Evolutionary conservation across 2,888 invertebrate genomes (phyloP).

Genomic region (Mesorhabditis belari): DNA sequence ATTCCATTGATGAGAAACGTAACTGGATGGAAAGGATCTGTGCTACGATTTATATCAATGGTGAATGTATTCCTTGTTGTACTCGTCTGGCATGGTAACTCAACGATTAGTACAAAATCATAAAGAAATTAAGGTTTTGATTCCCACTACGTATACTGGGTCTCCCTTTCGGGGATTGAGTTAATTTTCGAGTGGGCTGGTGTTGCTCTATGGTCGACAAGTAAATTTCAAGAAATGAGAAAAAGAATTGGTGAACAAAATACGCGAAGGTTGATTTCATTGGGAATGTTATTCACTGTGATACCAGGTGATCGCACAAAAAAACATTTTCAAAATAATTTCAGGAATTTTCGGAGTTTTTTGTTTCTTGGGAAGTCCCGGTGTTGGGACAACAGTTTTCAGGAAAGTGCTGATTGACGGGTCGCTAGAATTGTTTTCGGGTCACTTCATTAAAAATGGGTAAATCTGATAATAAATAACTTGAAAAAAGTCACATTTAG

Average conservation of each 20-base stretch:
- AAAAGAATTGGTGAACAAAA: constrained; percentile 24
- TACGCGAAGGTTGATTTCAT: constrained; percentile 21
- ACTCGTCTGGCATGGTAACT: constrained; percentile 46
- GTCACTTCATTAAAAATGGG: constrained; percentile 14
- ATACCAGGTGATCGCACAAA: constrained; percentile 21
- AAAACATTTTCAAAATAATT: neutral
- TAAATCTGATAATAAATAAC: constrained; percentile 1
- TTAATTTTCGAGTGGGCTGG: constrained; percentile 41
- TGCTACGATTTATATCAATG: constrained; percentile 24
- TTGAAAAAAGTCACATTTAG: neutral
- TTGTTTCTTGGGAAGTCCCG: constrained; percentile 43
- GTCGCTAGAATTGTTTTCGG: constrained; percentile 15
- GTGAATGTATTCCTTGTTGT: constrained; percentile 42
- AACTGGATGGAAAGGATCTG: neutral
- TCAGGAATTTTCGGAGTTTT: constrained; percentile 41
- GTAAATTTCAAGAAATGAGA: constrained; percentile 6
- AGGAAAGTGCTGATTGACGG: constrained; percentile 36
- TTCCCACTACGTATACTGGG: constrained; percentile 3
- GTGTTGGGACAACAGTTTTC: constrained; percentile 40
- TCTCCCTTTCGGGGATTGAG: constrained; percentile 40
- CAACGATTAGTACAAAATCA: neutral
- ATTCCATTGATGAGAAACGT: constrained; percentile 37
- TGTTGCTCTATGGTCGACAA: constrained; percentile 14
- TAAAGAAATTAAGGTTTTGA: neutral
- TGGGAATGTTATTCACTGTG: constrained; percentile 32